phyloP scores from a whole-genome alignment of 2,797 vertebrate species.

The Scolopax rusticola region DNA sequence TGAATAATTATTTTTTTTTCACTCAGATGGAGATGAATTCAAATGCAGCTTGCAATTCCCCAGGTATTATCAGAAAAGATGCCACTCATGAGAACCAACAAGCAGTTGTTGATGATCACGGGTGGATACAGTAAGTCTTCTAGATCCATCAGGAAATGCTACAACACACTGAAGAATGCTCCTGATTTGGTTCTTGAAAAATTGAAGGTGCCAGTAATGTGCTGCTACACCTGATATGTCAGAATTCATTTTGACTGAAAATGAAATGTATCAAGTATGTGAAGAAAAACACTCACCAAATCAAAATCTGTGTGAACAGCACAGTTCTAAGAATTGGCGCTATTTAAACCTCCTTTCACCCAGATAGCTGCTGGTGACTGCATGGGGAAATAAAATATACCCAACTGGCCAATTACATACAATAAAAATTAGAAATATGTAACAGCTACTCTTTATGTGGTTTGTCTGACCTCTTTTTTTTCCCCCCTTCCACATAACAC shows the following conservation, averaged over 20 bases:
- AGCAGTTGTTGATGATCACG: not conserved
- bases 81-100: not conserved
- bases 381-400: not conserved
- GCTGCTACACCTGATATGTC: not conserved
- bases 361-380: not conserved
- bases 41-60: not conserved
- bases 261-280: not conserved
- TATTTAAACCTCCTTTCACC: not conserved
- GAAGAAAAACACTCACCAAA: not conserved
- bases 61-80: not conserved
- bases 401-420: not conserved
- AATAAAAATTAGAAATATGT: conserved; percentile 3
- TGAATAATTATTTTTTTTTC: not conserved
- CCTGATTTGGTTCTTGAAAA: not conserved
- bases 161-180: not conserved
- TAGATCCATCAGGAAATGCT: not conserved
- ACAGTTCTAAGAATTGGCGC: not conserved
- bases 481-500: not conserved
- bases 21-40: not conserved
- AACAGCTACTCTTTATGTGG: not conserved
- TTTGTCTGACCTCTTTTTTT: not conserved
- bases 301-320: not conserved
- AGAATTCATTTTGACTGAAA: not conserved
- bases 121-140: not conserved
- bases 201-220: not conserved